Evolutionary conservation across 2,888 invertebrate genomes (phyloP).

Genomic region (Harpalus rufipes): DNA sequence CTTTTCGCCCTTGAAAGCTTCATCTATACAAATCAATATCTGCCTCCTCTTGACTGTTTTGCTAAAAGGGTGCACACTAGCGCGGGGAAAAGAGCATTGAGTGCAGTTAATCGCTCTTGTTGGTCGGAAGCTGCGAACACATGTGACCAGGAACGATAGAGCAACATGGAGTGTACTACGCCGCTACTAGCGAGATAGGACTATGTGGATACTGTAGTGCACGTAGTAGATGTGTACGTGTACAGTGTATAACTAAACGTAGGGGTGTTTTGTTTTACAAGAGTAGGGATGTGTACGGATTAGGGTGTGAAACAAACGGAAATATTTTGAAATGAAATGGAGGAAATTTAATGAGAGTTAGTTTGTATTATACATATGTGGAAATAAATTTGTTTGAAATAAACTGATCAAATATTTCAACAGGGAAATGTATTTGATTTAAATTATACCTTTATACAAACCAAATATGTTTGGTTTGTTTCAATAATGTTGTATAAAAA

Average conservation of each 20-base stretch:
- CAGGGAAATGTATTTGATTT: neutral
- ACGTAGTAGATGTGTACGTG: neutral
- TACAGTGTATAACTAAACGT: neutral
- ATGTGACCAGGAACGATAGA: no score
- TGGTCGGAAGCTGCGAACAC: no score
- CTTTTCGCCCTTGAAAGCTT: no score
- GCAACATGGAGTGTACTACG: no score
- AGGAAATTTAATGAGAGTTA: neutral
- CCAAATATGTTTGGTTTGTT: neutral
- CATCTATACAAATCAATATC: no score
- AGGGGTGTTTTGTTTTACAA: constrained; percentile 5
- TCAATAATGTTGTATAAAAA: neutral
- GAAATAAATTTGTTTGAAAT: neutral
- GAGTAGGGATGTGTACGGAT: neutral
- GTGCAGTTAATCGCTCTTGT: no score
- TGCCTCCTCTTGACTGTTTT: no score
- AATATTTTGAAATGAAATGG: neutral
- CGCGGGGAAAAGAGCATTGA: no score
- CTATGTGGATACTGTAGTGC: no score
- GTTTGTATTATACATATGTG: neutral
- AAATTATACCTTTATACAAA: neutral
- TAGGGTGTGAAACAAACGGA: neutral
- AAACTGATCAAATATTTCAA: neutral
- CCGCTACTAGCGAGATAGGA: no score
- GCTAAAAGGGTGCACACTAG: no score